Percentiles rank a stretch among this genome's conserved stretches.
Evolutionary conservation across 2,797 vertebrate genomes (phyloP).

Genomic region (Pipistrellus pygmaeus): DNA sequence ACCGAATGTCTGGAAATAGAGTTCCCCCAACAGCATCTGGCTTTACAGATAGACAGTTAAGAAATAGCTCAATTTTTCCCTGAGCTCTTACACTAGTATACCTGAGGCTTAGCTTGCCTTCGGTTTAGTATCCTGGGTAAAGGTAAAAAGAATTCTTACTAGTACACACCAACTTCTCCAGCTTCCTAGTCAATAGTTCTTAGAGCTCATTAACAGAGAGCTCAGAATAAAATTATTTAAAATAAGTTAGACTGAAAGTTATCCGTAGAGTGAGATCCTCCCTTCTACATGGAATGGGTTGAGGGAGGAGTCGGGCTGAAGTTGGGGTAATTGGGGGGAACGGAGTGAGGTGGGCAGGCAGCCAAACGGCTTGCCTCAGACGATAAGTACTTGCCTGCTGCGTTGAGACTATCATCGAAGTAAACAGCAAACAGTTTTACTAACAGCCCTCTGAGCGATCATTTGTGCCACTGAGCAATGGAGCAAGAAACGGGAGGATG

Average conservation of each 20-base stretch:
- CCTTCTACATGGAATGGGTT: background rate
- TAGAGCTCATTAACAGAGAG: background rate
- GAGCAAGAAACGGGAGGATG: background rate
- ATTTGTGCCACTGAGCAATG: background rate
- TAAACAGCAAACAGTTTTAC: background rate
- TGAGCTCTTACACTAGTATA: background rate
- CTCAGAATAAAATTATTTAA: background rate
- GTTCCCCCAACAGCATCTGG: background rate
- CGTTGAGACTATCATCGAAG: constrained; percentile 18
- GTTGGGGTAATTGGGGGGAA: background rate
- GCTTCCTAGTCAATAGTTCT: background rate
- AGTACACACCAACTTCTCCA: background rate
- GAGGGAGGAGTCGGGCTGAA: background rate
- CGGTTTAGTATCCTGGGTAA: background rate
- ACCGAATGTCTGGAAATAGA: background rate
- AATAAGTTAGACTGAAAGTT: background rate
- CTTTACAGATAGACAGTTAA: background rate
- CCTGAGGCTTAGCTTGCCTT: constrained; percentile 8
- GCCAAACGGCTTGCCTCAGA: background rate
- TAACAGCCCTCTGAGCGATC: background rate
- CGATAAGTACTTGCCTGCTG: background rate
- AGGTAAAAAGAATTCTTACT: background rate
- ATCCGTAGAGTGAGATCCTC: background rate
- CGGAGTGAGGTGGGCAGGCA: too few species aligned
- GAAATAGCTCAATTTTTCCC: background rate